Evolutionary conservation across 2,797 vertebrate species (phyloP).

Genomic region (Thaleichthys pacificus): DNA sequence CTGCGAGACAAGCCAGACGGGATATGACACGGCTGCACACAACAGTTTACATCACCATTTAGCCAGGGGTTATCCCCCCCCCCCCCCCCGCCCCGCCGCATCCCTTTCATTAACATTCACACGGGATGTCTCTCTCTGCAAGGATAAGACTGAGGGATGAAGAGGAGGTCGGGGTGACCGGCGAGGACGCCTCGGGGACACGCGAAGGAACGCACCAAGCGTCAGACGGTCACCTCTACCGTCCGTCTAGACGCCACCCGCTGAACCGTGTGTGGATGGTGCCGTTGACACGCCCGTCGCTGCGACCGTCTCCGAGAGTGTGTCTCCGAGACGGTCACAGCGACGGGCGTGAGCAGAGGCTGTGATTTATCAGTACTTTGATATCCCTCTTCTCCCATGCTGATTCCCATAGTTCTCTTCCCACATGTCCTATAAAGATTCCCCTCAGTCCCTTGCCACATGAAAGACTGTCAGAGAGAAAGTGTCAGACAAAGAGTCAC

Average conservation of each 20-base stretch:
- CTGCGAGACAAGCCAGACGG: constrained; percentile 4
- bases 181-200: neutral
- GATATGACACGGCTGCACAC: constrained; percentile 8
- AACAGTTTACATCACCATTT: constrained; percentile 22
- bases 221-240: neutral
- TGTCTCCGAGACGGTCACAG: neutral
- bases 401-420: too few relatives aligned
- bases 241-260: constrained; percentile 3
- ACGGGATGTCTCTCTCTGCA: constrained; percentile 8
- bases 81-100: neutral
- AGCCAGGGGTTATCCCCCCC: neutral
- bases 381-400: neutral
- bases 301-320: neutral
- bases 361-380: neutral
- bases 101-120: constrained; percentile 15
- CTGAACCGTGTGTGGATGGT: neutral
- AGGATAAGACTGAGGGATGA: constrained; percentile 4
- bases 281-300: constrained; percentile 10
- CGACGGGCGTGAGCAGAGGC: neutral
- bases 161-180: neutral
- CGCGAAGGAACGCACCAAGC: neutral
- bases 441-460: neutral
- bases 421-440: too few relatives aligned
- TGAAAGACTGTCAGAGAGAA: constrained; percentile 4
- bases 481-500: neutral